Evolutionary conservation across 2,113 vertebrate genomes (phyloP).

Genomic region (Microtus montanus): DNA sequence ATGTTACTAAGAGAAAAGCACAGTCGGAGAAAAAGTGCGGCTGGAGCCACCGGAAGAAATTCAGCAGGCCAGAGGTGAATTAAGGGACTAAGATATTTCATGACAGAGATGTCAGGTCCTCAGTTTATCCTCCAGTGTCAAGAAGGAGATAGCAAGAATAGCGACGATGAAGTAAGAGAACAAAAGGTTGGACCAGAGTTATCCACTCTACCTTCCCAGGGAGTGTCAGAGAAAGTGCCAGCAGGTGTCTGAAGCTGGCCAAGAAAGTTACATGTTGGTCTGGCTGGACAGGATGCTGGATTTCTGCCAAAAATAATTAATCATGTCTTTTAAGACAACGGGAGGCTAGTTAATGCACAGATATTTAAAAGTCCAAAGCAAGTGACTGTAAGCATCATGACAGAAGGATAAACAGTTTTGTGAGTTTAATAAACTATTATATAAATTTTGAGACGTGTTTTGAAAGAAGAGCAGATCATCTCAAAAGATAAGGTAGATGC

Average conservation of each 20-base stretch:
- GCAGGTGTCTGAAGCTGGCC: neutral
- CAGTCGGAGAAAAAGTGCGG: neutral
- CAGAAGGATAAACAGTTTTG: neutral
- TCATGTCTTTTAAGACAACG: constrained; percentile 1
- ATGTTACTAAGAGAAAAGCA: neutral
- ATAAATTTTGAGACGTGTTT: constrained; percentile 2
- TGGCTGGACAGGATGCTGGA: neutral
- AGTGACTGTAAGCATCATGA: constrained; percentile 17
- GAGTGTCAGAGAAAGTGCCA: neutral
- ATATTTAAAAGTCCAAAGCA: neutral
- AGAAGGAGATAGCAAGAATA: neutral
- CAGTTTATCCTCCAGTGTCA: neutral
- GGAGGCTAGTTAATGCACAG: neutral
- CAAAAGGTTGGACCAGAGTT: neutral
- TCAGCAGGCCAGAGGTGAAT: neutral
- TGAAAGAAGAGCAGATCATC: neutral
- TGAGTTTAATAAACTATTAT: neutral
- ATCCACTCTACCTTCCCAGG: neutral
- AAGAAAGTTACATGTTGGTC: neutral
- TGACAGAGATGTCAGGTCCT: constrained; percentile 8
- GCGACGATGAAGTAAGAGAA: neutral
- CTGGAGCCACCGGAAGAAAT: neutral
- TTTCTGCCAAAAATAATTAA: neutral
- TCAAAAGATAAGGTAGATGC: neutral
- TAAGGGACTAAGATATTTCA: constrained; percentile 15